Evolutionary conservation across 2,797 vertebrate species (phyloP), one percentile per base, ranked within the genome.

Genomic region (Sebastes minor): DNA sequence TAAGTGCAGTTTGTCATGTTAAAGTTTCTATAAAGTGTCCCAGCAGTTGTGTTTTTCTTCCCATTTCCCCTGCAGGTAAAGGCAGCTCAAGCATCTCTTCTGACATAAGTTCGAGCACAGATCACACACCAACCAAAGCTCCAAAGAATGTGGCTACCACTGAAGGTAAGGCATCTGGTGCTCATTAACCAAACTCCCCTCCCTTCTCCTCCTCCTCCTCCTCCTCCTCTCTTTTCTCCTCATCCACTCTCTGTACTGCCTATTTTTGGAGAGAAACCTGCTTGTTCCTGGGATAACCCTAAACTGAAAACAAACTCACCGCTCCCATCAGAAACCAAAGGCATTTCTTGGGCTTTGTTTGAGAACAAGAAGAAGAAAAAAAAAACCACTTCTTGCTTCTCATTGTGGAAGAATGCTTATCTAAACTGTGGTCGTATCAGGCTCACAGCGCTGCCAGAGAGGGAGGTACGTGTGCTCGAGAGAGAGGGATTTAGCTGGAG

Each of bases 11-110:
- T 71, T 71, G 69, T 81, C 65, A 76, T 83, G 16, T 38, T 55
- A 18, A 42, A 32, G 42, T 55, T 82, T 33, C 42, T 74, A 2
- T 4, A 20, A 55, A 49, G 27, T 75, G 61, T 65, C 64, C 35
- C 68, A 71, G 42, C 56, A 16, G 2, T 72, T 73, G 61, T 80
- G 74, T 87, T 84, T 85, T 70, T 74, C 71, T 71, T 74, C 52
- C 70, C 27, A 6, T 60, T 74, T 38, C 76, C 76, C 91, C 86
- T 88, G 86, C 91, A 99, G 98, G 97, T 97, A 99, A 99, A 96
- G 97, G 98, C 93, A 99, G 98, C 96, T 99, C 98, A 95, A 99
- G 98, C 97, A 97, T 99, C 96, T 99, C 98, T 92, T 99, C 98
- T 93, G 98, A 99, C 96, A 96, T 99, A 95, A 99, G 98, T 94